These are phyloP conservation scores for Synergus umbraculus DNA, from an alignment of 2,888 invertebrate species.

Conservation along the genomic window DNA sequence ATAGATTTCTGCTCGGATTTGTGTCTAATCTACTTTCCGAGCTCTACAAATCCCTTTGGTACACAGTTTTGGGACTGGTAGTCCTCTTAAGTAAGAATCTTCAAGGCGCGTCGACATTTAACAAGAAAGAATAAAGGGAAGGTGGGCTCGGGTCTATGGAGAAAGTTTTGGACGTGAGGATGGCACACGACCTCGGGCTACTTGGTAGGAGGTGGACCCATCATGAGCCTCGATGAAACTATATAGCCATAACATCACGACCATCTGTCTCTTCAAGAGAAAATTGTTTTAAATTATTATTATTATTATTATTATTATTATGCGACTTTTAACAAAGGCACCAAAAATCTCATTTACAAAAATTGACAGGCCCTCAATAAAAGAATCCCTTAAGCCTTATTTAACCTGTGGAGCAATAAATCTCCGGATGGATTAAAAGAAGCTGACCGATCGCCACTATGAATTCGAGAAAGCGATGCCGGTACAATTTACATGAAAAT, in stretches of 20 bases:
- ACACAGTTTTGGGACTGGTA: slow-evolving; percentile 22
- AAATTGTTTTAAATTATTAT: not conserved
- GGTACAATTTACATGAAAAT: slow-evolving; percentile 47
- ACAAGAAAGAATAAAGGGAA: slow-evolving; percentile 15
- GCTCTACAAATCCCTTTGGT: slow-evolving; percentile 13
- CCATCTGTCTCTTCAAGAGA: not conserved
- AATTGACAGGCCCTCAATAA: not conserved
- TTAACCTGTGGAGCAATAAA: slow-evolving; percentile 17
- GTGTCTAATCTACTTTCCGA: slow-evolving; percentile 35
- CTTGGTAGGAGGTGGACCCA: slow-evolving; percentile 22
- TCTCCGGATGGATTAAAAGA: slow-evolving; percentile 22
- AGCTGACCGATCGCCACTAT: slow-evolving; percentile 24
- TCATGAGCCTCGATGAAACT: not conserved
- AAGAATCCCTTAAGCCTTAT: slow-evolving; percentile 4
- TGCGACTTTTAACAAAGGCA: not conserved
- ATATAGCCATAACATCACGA: not conserved
- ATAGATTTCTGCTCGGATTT: slow-evolving; percentile 7
- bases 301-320: too few species aligned
- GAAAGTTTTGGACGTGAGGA: slow-evolving; percentile 31
- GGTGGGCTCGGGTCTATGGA: not conserved
- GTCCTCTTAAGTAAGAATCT: not conserved
- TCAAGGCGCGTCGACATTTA: not conserved
- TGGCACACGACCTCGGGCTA: slow-evolving; percentile 38
- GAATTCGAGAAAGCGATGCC: slow-evolving; percentile 8
- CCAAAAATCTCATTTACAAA: not conserved